These are phyloP conservation scores for Typhlomys cinereus DNA, from an alignment of 2,113 vertebrate genomes.

Conservation along the genomic window DNA sequence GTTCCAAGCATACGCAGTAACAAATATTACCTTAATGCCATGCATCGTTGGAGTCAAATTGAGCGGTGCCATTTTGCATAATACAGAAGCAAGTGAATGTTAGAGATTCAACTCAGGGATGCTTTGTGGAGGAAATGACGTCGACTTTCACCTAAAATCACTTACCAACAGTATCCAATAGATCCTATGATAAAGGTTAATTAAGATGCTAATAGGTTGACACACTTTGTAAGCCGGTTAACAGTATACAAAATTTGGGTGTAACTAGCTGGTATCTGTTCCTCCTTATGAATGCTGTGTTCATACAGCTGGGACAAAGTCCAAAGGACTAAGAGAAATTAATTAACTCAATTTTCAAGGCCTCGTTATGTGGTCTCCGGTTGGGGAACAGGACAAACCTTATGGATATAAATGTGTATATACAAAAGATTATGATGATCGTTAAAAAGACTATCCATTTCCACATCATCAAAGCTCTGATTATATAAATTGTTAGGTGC, in stretches of 20 bases:
- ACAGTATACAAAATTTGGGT: slow-evolving; percentile 8
- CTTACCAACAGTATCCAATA: background rate
- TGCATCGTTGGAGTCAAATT: background rate
- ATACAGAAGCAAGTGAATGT: background rate
- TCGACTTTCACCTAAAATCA: background rate
- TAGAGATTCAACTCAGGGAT: background rate
- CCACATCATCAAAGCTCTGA: background rate
- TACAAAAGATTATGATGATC: slow-evolving; percentile 22
- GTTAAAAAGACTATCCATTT: slow-evolving; percentile 46
- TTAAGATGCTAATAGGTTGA: slow-evolving; percentile 65
- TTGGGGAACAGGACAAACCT: background rate
- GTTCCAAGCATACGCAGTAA: background rate
- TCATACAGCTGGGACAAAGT: slow-evolving; percentile 57
- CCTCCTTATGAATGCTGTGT: slow-evolving; percentile 53
- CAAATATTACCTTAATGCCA: background rate
- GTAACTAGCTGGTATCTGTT: slow-evolving; percentile 59
- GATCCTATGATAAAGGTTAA: slow-evolving; percentile 50
- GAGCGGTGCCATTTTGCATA: background rate
- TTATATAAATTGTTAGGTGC: slow-evolving; percentile 27
- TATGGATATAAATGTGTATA: slow-evolving; percentile 33
- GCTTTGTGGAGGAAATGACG: background rate
- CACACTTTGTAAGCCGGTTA: slow-evolving; percentile 60
- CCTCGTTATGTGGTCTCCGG: slow-evolving; percentile 49
- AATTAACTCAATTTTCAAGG: slow-evolving; percentile 60
- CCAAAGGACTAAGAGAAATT: slow-evolving; percentile 64